phyloP scores from a whole-genome alignment of 92 coral and sea anemone genomes.

The Porites cylindrica region DNA sequence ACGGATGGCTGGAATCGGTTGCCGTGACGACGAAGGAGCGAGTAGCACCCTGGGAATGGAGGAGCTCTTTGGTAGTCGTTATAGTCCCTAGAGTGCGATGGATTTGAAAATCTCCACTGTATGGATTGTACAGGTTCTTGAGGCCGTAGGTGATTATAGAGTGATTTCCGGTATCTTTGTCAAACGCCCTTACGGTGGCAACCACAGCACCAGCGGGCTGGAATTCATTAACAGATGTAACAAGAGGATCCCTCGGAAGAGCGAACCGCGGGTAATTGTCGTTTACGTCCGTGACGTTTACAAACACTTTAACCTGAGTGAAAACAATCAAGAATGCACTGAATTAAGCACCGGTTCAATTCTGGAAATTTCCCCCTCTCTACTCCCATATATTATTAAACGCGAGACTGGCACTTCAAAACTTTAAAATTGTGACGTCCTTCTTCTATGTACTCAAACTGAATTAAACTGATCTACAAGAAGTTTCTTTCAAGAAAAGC shows the following conservation, averaged over 20 bases:
- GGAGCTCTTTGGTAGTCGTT: conserved; percentile 50
- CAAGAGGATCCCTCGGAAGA: conserved; percentile 78
- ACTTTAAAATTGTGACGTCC: no score
- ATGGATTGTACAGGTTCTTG: neutral
- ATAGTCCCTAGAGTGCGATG: conserved; percentile 76
- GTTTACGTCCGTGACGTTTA: conserved; percentile 83
- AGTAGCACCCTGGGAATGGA: conserved; percentile 56
- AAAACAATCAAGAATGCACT: neutral
- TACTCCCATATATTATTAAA: no score
- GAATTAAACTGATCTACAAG: no score
- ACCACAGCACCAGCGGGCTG: conserved; percentile 61
- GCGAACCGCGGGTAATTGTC: conserved; percentile 96
- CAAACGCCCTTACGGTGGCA: conserved; percentile 78
- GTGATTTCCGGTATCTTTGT: conserved; percentile 70
- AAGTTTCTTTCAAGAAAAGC: no score
- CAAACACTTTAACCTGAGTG: conserved; percentile 70
- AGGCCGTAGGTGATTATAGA: conserved; percentile 71
- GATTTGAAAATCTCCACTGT: conserved; percentile 69
- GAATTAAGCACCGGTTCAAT: neutral
- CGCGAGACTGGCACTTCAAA: no score
- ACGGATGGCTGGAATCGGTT: conserved; percentile 80
- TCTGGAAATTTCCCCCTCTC: no score
- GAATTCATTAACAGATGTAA: conserved; percentile 68
- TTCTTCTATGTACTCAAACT: no score
- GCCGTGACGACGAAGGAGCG: conserved; percentile 87